Evolutionary conservation across 2,888 invertebrate species (phyloP).

Genomic region (Loripinus fragilis): DNA sequence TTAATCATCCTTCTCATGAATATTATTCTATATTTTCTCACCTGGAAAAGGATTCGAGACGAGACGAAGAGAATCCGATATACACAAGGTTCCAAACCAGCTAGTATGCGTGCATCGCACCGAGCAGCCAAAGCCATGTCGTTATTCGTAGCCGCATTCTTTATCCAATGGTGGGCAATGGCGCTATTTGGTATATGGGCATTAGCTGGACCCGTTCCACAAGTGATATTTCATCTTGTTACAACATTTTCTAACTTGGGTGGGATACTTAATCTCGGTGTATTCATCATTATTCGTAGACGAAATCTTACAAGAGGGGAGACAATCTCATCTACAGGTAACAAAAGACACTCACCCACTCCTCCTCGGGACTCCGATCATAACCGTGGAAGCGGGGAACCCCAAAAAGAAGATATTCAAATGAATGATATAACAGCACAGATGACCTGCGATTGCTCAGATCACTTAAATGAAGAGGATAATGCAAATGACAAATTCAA

Average conservation of each 20-base stretch:
- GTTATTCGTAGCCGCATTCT: conserved; percentile 34
- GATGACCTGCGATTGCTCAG: too few relatives aligned
- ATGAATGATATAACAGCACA: too few relatives aligned
- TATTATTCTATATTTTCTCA: conserved; percentile 33
- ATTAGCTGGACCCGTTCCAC: conserved; percentile 20
- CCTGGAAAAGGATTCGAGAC: conserved; percentile 28
- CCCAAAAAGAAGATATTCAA: too few relatives aligned
- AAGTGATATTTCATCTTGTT: conserved; percentile 17
- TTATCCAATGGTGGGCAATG: conserved; percentile 39
- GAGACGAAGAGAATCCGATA: conserved; percentile 21
- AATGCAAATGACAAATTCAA: too few relatives aligned
- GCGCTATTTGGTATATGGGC: conserved; percentile 31
- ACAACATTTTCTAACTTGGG: conserved; percentile 37
- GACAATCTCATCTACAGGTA: too few relatives aligned
- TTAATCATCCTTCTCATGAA: conserved; percentile 27
- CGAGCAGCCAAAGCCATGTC: conserved; percentile 37
- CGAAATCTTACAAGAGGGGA: neutral
- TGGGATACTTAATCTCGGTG: conserved; percentile 28
- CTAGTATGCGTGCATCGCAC: conserved; percentile 17
- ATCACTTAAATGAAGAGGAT: too few relatives aligned
- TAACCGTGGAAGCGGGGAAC: too few relatives aligned
- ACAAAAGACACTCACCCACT: too few relatives aligned
- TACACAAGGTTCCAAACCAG: conserved; percentile 15
- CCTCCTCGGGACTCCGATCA: too few relatives aligned
- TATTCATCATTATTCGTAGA: conserved; percentile 21